Evolutionary conservation across 2,797 vertebrate species (phyloP).

Genomic region (Saguinus oedipus): DNA sequence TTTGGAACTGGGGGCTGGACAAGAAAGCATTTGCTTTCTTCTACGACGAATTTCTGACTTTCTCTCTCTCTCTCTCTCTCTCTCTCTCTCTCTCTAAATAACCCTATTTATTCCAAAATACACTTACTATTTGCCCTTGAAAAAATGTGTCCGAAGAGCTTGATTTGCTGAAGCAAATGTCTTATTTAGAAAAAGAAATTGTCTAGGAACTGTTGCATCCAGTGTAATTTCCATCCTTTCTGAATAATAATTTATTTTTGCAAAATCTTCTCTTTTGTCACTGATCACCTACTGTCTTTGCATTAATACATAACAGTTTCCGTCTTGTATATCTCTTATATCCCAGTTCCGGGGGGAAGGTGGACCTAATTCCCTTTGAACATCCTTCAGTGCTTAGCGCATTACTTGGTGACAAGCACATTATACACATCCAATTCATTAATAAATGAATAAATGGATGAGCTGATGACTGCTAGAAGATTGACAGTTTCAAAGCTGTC

Average conservation of each 20-base stretch:
- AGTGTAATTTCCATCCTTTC: background rate
- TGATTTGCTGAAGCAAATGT: slow-evolving; percentile 25
- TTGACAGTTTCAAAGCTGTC: background rate
- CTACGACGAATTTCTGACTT: slow-evolving; percentile 43
- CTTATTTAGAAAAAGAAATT: slow-evolving; percentile 5
- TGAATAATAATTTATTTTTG: background rate
- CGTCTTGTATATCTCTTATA: background rate
- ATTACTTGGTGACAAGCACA: background rate
- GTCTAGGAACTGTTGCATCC: background rate
- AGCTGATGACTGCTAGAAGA: background rate
- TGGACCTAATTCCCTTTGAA: background rate
- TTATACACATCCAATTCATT: background rate
- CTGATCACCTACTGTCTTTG: background rate
- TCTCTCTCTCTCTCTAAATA: slow-evolving; percentile 43
- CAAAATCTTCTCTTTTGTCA: background rate
- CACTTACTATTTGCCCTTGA: slow-evolving; percentile 52
- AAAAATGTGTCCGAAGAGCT: slow-evolving; percentile 6
- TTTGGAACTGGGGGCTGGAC: slow-evolving; percentile 1
- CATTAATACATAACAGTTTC: background rate
- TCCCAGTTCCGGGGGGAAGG: background rate
- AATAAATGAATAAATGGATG: background rate
- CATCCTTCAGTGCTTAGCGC: background rate
- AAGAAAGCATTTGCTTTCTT: slow-evolving; percentile 67
- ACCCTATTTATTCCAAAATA: slow-evolving; percentile 59
- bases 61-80: background rate